A percentile compares a stretch with the other conserved stretches of the same genome.
phyloP scores from a whole-genome alignment of 2,888 invertebrate species.

The Parnassius orleans region DNA sequence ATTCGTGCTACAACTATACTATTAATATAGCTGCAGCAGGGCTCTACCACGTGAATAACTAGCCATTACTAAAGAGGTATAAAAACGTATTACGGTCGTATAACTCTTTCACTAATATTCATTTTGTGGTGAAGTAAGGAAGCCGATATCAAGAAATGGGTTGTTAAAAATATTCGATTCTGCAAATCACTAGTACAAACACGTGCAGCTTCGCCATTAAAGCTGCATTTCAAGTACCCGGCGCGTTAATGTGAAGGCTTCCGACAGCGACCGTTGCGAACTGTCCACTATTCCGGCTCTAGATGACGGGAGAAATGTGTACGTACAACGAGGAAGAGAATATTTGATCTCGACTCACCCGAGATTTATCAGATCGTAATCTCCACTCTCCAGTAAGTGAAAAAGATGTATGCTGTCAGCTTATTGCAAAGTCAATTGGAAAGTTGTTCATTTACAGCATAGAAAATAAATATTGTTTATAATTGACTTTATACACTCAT shows the following conservation, averaged over 20 bases:
- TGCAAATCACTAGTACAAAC: neutral
- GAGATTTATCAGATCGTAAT: constrained; percentile 24
- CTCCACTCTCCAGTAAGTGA: constrained; percentile 17
- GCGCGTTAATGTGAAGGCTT: constrained; percentile 12
- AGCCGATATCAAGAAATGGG: too few species aligned
- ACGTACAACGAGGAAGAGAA: constrained; percentile 18
- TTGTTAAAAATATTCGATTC: too few species aligned
- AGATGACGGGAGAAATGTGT: constrained; percentile 7
- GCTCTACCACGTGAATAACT: too few species aligned
- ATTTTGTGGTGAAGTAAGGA: too few species aligned
- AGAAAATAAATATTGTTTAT: too few species aligned
- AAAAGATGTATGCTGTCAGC: constrained; percentile 8
- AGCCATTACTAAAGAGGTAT: too few species aligned
- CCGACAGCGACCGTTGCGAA: constrained; percentile 15
- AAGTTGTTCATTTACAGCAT: constrained; percentile 2
- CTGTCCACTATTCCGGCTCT: constrained; percentile 16
- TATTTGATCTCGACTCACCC: constrained; percentile 25
- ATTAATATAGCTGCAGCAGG: too few species aligned
- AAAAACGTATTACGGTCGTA: too few species aligned
- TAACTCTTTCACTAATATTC: too few species aligned
- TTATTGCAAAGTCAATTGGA: neutral
- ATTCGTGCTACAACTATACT: too few species aligned
- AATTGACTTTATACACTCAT: too few species aligned
- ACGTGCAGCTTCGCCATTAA: constrained; percentile 7
- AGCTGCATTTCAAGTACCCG: constrained; percentile 7